phyloP scores from a whole-genome alignment of 30 jellyfish, hydroid and myxozoan genomes.

The Hydractinia echinata region DNA sequence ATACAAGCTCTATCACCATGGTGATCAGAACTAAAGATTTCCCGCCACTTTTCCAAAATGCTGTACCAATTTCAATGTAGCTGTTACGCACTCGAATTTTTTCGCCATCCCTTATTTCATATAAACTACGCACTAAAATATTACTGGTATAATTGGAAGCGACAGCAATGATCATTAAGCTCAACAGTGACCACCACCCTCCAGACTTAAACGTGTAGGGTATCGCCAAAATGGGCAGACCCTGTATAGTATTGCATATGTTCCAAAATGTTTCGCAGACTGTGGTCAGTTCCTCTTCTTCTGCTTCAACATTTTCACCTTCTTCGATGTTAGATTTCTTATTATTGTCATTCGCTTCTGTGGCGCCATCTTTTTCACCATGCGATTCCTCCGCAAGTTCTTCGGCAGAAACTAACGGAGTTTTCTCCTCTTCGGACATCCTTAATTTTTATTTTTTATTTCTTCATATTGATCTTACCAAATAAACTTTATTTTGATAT shows the following conservation, averaged over 20 bases:
- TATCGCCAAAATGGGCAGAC: constrained; percentile 85
- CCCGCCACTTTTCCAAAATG: constrained; percentile 87
- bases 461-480: neutral
- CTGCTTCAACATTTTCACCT: constrained; percentile 27
- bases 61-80: constrained; percentile 89
- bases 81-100: constrained; percentile 68
- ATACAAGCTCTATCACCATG: constrained; percentile 75
- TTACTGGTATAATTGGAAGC: constrained; percentile 82
- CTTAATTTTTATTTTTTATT: neutral
- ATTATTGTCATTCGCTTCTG: neutral
- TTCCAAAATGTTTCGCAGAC: constrained; percentile 60
- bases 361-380: neutral
- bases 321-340: neutral
- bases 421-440: constrained; percentile 6
- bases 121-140: constrained; percentile 56
- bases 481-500: neutral
- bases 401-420: constrained; percentile 9
- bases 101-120: constrained; percentile 75
- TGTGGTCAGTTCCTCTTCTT: constrained; percentile 62
- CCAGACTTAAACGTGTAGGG: constrained; percentile 86
- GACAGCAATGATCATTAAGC: constrained; percentile 57
- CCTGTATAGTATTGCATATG: constrained; percentile 67
- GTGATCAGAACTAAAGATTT: constrained; percentile 52
- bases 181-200: constrained; percentile 90
- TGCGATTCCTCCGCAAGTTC: neutral